Evolutionary conservation across 2,113 vertebrate species (phyloP), one percentile per base, ranked within the genome.

Genomic region (Dermatemys mawii): DNA sequence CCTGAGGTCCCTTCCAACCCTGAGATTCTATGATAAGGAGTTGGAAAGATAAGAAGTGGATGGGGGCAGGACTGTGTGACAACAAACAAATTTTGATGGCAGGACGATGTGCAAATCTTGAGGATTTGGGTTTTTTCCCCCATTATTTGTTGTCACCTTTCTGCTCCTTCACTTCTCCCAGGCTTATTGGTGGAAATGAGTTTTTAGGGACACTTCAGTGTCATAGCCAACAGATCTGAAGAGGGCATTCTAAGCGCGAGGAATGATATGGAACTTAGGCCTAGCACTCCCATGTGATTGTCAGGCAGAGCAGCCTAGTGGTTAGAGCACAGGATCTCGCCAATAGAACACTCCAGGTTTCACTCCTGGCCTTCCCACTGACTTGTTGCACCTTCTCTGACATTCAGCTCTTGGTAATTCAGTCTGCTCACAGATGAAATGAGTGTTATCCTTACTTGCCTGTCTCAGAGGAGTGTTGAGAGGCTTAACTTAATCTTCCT

Each of bases 131-230:
- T 17, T 7, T 53, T 2, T 22, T 26, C 82, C 3, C 7, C 8
- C 38, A 3, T 21, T 73, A 3, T 0, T 1, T 6, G 24, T 90
- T 44, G 5, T 44, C 16, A 2, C 55, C 73, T 35, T 85, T 21
- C 16, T 21, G 3, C 11, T 90, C 48, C 8, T 92, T 46, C 54
- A 49, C 26, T 41, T 84, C 38, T 87, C 46, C 55, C 85, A 35
- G 22, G 38, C 1, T 51, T 86, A 38, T 22, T 2, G 35, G 49
- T n/a, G 27, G 26, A 73, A 51, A 38, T 50, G 83, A 89, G 44
- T 5, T 9, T 3, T 0, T 3, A 10, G 19, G 24, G 88, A 49
- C 53, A 73, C 21, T 11, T 24, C 0, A 46, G 1, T 1, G 4
- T 4, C n/a, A 29, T 3, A 32, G 24, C 1, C 5, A 29, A 67